Evolutionary conservation across 1,140 invertebrate species (phyloP).

Genomic region (Stenopsyche tienmushanensis): DNA sequence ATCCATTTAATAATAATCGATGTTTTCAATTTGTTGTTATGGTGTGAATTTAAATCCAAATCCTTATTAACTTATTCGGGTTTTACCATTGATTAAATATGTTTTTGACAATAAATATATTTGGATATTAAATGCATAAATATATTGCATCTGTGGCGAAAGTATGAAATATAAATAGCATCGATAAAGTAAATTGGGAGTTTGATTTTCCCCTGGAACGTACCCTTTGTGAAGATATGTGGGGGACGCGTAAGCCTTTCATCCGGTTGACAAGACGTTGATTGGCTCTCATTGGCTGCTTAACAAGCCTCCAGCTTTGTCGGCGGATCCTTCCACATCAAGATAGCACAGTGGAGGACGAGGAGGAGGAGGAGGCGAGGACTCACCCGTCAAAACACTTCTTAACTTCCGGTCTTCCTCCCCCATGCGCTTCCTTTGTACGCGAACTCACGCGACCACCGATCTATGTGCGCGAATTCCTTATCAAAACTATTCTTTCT

Average conservation of each 20-base stretch:
- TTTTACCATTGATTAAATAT: too few species aligned
- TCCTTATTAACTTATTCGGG: too few species aligned
- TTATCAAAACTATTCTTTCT: not conserved
- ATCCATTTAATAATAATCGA: too few species aligned
- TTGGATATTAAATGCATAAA: too few species aligned
- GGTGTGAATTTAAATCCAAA: too few species aligned
- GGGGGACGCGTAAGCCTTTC: constrained; percentile 36
- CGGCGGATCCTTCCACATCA: constrained; percentile 28
- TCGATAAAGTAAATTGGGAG: too few species aligned
- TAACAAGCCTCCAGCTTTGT: constrained; percentile 36
- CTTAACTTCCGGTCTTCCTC: constrained; percentile 4
- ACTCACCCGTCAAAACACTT: constrained; percentile 12
- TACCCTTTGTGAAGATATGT: constrained; percentile 19
- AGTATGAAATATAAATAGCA: too few species aligned
- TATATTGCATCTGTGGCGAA: too few species aligned
- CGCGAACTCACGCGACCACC: not conserved
- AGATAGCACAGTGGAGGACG: constrained; percentile 10
- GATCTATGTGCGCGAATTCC: not conserved
- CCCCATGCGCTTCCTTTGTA: constrained; percentile 2
- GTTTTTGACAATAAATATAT: too few species aligned
- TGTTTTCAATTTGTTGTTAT: too few species aligned
- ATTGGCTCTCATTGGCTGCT: constrained; percentile 41
- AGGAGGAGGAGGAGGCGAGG: constrained; percentile 1
- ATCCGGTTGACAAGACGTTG: constrained; percentile 42
- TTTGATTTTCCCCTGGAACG: not conserved